phyloP scores from a whole-genome alignment of 2,797 vertebrate species.

The Poeciliopsis infans region DNA sequence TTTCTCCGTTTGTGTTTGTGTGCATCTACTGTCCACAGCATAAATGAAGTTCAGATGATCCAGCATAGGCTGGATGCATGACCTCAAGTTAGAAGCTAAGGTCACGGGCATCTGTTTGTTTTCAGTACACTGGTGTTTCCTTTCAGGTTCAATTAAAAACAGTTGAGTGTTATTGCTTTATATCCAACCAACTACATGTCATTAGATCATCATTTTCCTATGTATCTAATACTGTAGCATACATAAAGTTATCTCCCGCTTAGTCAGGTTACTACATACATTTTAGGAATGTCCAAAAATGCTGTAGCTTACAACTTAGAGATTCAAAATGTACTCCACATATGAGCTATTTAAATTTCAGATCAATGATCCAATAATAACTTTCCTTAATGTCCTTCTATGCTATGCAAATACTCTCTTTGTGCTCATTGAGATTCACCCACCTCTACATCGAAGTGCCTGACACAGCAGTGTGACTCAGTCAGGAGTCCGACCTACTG shows the following conservation, averaged over 20 bases:
- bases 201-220: neutral
- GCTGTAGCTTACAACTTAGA: neutral
- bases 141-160: neutral
- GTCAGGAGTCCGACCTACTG: neutral
- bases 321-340: neutral
- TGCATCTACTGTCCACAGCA: slow-evolving; percentile 45
- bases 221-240: neutral
- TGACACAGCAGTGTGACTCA: neutral
- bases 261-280: neutral
- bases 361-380: neutral
- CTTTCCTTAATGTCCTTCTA: neutral
- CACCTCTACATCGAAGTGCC: neutral
- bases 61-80: slow-evolving; percentile 26
- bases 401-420: neutral
- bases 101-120: slow-evolving; percentile 44
- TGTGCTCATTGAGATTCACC: neutral
- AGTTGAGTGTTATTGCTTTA: neutral
- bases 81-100: slow-evolving; percentile 57
- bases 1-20: slow-evolving; percentile 19
- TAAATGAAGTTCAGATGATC: slow-evolving; percentile 36
- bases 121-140: slow-evolving; percentile 28
- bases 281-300: neutral
- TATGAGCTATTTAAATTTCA: neutral
- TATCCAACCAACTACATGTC: neutral
- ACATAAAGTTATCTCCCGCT: neutral